Evolutionary conservation across 2,113 vertebrate genomes (phyloP).

Genomic region (Rana temporaria): DNA sequence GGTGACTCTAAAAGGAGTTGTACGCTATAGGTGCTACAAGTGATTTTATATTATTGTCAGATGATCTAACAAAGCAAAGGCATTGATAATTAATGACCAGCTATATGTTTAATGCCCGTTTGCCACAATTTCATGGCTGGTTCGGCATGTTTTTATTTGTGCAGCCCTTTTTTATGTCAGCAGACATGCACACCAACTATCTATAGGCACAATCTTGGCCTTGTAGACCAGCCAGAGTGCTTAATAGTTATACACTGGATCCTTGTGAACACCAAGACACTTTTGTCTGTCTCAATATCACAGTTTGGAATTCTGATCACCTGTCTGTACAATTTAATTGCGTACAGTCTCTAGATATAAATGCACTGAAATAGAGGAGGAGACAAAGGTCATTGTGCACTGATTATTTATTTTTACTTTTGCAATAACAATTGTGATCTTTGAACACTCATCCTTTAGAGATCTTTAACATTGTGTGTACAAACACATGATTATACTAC

Average conservation of each 20-base stretch:
- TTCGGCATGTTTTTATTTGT: background rate
- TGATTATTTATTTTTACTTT: conserved; percentile 50
- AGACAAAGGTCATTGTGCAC: conserved; percentile 15
- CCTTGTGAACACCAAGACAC: too few species aligned
- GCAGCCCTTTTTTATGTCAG: background rate
- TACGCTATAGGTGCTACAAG: background rate
- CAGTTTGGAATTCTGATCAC: too few species aligned
- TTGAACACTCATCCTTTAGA: conserved; percentile 14
- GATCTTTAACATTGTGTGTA: background rate
- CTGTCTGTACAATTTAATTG: background rate
- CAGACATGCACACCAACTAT: background rate
- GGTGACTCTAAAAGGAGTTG: too few species aligned
- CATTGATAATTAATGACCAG: background rate
- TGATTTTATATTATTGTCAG: background rate
- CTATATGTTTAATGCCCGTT: background rate
- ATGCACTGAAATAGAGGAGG: background rate
- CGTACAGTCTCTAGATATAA: background rate
- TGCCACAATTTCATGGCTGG: background rate
- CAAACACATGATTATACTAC: background rate
- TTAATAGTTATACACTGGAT: too few species aligned
- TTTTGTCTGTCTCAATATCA: too few species aligned
- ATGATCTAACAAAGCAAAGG: background rate
- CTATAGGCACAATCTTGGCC: too few species aligned
- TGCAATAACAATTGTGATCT: conserved; percentile 34
- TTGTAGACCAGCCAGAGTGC: too few species aligned